Percentiles rank a stretch among this genome's conserved stretches.
These are phyloP conservation scores for Unio delphinus DNA, from an alignment of 2,888 invertebrate species.

Conservation along the genomic window DNA sequence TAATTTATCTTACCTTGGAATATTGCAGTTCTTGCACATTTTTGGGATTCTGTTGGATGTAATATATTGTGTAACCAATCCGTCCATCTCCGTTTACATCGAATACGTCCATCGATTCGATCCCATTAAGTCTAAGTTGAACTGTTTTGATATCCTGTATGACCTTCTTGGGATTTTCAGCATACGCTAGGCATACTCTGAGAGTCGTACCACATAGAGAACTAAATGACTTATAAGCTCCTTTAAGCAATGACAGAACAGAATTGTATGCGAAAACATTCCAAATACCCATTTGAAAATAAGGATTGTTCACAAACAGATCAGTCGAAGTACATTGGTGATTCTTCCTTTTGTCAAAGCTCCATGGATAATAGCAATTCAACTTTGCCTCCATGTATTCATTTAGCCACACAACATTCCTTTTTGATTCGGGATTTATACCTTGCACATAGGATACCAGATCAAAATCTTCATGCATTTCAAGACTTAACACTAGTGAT, in stretches of 20 bases:
- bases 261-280: slow-evolving; percentile 15
- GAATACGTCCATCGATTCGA: slow-evolving; percentile 23
- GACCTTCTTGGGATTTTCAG: slow-evolving; percentile 2
- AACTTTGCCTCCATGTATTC: slow-evolving; percentile 16
- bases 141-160: slow-evolving; percentile 6
- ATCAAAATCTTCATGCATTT: slow-evolving; percentile 12
- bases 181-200: slow-evolving; percentile 14
- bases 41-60: slow-evolving; percentile 13
- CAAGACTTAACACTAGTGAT: slow-evolving; percentile 5
- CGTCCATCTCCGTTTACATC: slow-evolving; percentile 29
- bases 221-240: slow-evolving; percentile 1
- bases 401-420: slow-evolving; percentile 17
- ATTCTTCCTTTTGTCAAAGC: slow-evolving; percentile 19
- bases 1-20: too few relatives aligned
- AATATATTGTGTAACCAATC: slow-evolving; percentile 32
- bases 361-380: slow-evolving; percentile 18
- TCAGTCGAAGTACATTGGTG: slow-evolving; percentile 3
- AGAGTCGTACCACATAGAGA: slow-evolving; percentile 9
- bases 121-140: slow-evolving; percentile 19
- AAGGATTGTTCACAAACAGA: neutral
- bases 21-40: too few relatives aligned
- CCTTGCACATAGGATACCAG: slow-evolving; percentile 9
- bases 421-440: slow-evolving; percentile 6
- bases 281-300: slow-evolving; percentile 13
- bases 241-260: slow-evolving; percentile 11